Percentiles rank a stretch among this genome's conserved stretches.
phyloP scores from a whole-genome alignment of 2,797 vertebrate species.

The Cryptoprocta ferox region DNA sequence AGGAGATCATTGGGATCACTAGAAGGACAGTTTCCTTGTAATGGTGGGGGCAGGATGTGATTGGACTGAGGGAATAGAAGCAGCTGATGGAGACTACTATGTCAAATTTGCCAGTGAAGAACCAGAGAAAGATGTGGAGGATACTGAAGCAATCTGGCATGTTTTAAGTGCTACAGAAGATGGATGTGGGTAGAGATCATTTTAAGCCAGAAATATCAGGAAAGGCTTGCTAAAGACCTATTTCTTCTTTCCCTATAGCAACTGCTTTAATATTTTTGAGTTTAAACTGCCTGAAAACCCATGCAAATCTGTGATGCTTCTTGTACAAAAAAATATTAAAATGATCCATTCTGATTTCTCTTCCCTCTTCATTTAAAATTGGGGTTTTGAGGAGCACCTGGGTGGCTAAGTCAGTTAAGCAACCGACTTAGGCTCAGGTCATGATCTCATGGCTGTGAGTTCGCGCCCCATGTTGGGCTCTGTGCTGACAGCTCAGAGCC shows the following conservation, averaged over 20 bases:
- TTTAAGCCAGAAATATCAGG: background rate
- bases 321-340: background rate
- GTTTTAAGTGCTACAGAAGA: background rate
- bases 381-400: background rate
- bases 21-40: background rate
- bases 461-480: no score
- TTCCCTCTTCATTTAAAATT: constrained; percentile 43
- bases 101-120: background rate
- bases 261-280: background rate
- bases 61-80: background rate
- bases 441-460: no score
- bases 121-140: background rate
- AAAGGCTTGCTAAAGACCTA: background rate
- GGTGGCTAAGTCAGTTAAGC: no score
- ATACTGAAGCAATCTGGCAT: background rate
- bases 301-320: background rate
- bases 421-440: no score
- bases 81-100: background rate
- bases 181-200: background rate
- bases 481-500: no score
- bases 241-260: background rate
- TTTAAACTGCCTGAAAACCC: background rate
- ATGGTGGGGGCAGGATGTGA: no score
- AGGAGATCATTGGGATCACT: background rate
- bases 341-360: background rate